Conservation (phyloP, 2,113 vertebrate species). For the Alaudala cheleensis region DNA sequence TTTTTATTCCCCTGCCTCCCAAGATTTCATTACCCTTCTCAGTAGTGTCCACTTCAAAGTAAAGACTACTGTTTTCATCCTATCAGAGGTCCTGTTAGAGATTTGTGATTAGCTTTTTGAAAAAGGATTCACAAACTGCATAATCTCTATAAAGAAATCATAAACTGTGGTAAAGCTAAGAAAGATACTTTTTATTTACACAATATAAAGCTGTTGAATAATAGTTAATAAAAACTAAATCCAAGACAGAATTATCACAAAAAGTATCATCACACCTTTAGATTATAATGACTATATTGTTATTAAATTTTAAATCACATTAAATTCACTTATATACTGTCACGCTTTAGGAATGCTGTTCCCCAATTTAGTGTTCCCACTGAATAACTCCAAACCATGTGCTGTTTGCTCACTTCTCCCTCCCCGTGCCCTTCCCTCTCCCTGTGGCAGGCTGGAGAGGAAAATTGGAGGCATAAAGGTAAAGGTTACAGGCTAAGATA, state of each 20-base stretch:
- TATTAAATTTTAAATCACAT: neutral
- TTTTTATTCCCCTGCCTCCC: neutral
- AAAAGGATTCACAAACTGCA: neutral
- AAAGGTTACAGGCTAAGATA: neutral
- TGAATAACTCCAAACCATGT: neutral
- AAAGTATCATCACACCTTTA: neutral
- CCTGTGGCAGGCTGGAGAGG: neutral
- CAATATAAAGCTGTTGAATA: neutral
- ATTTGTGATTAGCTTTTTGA: neutral
- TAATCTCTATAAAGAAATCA: neutral
- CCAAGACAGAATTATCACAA: neutral
- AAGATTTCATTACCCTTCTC: neutral
- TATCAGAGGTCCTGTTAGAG: neutral
- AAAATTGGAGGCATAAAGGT: neutral
- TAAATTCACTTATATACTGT: neutral
- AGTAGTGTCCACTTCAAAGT: neutral
- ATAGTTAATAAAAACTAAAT: neutral
- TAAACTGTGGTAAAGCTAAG: neutral
- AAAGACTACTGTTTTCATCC: neutral
- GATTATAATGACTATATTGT: neutral
- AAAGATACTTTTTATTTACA: neutral
- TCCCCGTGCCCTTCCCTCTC: neutral
- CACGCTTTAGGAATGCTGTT: neutral
- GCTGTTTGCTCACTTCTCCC: neutral
- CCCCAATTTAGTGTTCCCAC: neutral